Percentiles rank a stretch among this genome's conserved stretches.
Evolutionary conservation across 2,113 vertebrate species (phyloP).

Genomic region (Dolichallabes microphthalmus): DNA sequence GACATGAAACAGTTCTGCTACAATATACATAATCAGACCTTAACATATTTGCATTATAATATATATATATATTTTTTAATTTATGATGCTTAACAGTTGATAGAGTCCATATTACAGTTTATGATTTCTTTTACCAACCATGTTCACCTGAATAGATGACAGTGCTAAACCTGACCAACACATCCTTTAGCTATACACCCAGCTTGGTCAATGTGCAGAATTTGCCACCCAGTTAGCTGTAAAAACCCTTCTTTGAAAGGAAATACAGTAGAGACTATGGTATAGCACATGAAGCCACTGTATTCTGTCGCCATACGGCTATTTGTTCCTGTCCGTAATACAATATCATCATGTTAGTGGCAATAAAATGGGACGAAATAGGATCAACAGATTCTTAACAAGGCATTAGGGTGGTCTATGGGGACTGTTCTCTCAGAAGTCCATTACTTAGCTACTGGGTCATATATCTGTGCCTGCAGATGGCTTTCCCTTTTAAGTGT

Average conservation of each 20-base stretch:
- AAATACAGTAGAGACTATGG: constrained; percentile 39
- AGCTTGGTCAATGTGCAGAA: not conserved
- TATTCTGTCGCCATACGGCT: constrained; percentile 52
- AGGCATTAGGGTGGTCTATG: constrained; percentile 52
- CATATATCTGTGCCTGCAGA: constrained; percentile 62
- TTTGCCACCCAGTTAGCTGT: constrained; percentile 25
- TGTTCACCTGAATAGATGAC: not conserved
- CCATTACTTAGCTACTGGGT: constrained; percentile 65
- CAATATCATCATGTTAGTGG: constrained; percentile 61
- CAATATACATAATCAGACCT: not conserved
- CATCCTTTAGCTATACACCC: not conserved
- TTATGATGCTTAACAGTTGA: not conserved
- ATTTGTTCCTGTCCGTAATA: constrained; percentile 61
- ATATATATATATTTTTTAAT: too few species aligned
- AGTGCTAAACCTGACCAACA: not conserved
- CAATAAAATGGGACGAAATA: constrained; percentile 61
- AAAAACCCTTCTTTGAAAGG: constrained; percentile 14
- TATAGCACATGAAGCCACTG: constrained; percentile 46
- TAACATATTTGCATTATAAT: not conserved
- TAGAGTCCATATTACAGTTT: constrained; percentile 29
- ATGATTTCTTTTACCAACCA: not conserved
- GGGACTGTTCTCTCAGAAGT: constrained; percentile 60
- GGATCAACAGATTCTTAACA: constrained; percentile 65
- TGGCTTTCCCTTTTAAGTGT: constrained; percentile 63
- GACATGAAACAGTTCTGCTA: not conserved